These are phyloP conservation scores for Melanotaenia duboulayi DNA, from an alignment of 2,113 vertebrate species.

Conservation along the genomic window DNA sequence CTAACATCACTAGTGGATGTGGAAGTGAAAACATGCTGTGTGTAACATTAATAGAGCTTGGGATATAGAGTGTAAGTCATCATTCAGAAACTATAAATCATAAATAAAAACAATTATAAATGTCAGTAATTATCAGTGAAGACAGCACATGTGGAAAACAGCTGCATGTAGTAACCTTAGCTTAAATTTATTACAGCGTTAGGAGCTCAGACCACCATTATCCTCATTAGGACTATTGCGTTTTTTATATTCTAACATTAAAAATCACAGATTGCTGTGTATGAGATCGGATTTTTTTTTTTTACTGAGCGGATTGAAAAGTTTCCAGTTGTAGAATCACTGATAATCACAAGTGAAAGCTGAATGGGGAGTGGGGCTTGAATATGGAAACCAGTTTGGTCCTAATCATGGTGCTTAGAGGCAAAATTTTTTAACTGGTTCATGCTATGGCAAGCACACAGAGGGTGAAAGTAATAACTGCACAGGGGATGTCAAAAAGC, in stretches of 20 bases:
- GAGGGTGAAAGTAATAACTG: conserved; percentile 35
- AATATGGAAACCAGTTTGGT: conserved; percentile 4
- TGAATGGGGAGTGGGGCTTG: not conserved
- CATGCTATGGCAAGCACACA: conserved; percentile 23
- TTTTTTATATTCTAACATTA: not conserved
- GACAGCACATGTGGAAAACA: not conserved
- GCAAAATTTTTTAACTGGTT: conserved; percentile 26
- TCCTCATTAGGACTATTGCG: too few relatives aligned
- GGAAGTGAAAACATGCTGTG: not conserved
- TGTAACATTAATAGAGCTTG: not conserved
- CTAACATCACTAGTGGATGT: too few relatives aligned
- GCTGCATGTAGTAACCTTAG: not conserved
- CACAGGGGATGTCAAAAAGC: conserved; percentile 20
- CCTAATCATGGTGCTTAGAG: conserved; percentile 9
- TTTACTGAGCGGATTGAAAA: not conserved
- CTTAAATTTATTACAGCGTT: not conserved
- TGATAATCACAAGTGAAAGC: conserved; percentile 25
- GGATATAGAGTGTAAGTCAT: not conserved
- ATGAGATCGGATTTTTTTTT: not conserved
- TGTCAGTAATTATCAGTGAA: not conserved
- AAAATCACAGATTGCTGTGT: not conserved
- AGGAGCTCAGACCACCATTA: not conserved
- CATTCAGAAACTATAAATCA: not conserved
- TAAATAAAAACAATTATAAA: not conserved
- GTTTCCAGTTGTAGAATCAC: conserved; percentile 7